Percentiles rank a stretch among this genome's conserved stretches.
Evolutionary conservation across 2,888 invertebrate species (phyloP).

Genomic region (Aphidoletes aphidimyza): DNA sequence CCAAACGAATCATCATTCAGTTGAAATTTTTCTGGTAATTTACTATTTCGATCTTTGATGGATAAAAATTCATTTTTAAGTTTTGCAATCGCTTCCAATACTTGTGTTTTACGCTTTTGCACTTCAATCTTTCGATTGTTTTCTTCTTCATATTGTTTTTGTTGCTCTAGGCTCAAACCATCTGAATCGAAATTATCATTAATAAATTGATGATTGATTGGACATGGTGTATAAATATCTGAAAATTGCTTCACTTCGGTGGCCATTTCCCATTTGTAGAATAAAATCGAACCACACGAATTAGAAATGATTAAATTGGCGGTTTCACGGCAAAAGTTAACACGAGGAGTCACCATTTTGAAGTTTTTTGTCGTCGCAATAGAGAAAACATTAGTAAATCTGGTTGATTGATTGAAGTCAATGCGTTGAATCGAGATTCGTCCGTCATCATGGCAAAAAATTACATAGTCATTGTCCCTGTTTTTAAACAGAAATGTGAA

Average conservation of each 20-base stretch:
- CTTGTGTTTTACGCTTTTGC: constrained; percentile 69
- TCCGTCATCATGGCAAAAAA: neutral
- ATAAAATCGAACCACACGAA: constrained; percentile 81
- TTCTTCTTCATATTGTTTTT: constrained; percentile 74
- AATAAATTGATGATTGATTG: neutral
- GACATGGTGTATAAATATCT: neutral
- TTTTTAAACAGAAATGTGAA: neutral
- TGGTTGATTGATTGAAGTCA: neutral
- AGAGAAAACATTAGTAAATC: neutral
- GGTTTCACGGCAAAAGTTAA: constrained; percentile 73
- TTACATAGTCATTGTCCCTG: neutral
- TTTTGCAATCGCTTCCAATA: constrained; percentile 69
- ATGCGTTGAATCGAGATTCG: neutral
- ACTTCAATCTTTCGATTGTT: constrained; percentile 73
- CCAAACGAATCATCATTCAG: constrained; percentile 72
- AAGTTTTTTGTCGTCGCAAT: neutral
- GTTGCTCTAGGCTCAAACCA: constrained; percentile 70
- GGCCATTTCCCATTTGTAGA: constrained; percentile 69
- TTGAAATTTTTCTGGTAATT: constrained; percentile 71
- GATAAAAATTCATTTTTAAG: constrained; percentile 72
- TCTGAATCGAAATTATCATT: constrained; percentile 59
- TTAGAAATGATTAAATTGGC: constrained; percentile 73
- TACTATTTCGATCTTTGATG: constrained; percentile 69
- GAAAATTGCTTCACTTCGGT: neutral
- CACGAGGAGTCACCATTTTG: constrained; percentile 73